phyloP scores from a whole-genome alignment of 2,797 vertebrate genomes.

The Caiman crocodilus region DNA sequence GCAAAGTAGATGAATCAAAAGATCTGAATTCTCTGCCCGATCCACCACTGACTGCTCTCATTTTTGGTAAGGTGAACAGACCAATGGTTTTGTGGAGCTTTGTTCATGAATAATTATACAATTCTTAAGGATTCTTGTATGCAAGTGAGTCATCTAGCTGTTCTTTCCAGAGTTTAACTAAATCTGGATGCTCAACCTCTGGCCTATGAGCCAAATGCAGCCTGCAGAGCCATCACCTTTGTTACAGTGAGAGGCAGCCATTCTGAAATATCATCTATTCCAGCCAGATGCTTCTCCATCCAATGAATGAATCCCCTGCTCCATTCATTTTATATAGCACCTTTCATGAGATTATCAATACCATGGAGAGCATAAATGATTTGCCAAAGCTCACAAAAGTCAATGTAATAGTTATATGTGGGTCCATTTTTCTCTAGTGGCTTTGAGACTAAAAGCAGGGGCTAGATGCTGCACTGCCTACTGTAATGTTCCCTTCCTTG shows the following conservation, averaged over 20 bases:
- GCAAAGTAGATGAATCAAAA: not conserved
- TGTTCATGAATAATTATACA: not conserved
- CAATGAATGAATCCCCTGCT: not conserved
- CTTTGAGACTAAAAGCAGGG: not conserved
- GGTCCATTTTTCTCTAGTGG: not conserved
- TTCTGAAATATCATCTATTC: not conserved
- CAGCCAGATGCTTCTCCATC: not conserved
- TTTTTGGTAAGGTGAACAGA: not conserved
- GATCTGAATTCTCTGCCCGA: not conserved
- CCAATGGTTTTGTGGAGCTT: not conserved
- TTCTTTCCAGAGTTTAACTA: not conserved
- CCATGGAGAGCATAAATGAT: conserved; percentile 43
- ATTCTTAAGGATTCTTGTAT: not conserved
- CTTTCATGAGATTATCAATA: not conserved
- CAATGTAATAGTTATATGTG: not conserved
- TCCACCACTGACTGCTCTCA: not conserved
- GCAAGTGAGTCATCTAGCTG: not conserved
- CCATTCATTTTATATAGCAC: not conserved
- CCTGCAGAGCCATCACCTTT: not conserved
- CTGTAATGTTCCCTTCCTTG: too few relatives aligned
- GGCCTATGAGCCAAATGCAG: not conserved
- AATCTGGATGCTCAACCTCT: too few relatives aligned
- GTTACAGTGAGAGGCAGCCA: not conserved
- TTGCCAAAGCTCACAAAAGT: conserved; percentile 45
- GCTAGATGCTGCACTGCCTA: not conserved